Base-by-base conservation (phyloP, 2,888 invertebrate genomes). In the Phanerotoma sp. region DNA sequence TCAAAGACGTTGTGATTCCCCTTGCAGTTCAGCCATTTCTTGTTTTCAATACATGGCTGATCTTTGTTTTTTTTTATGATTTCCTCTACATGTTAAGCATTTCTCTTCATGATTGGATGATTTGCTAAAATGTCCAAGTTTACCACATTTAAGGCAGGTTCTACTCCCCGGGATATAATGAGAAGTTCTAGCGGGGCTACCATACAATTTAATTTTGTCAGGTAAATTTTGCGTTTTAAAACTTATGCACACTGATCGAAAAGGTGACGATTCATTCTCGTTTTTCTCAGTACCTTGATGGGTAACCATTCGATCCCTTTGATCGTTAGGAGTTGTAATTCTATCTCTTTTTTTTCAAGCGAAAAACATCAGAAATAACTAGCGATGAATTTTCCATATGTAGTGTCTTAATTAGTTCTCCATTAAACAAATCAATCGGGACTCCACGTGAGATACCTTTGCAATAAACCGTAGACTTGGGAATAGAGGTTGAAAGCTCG, bases 1-100 rank as follows among this genome's bases (percentile, higher is more conserved):
- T 57, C 53, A 3, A 57, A 44, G 1, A 50, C 49, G 9, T 20
- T 20, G 41, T 57, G 57, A n/a, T 25, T 25, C 6, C 50, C 46
- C 4, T 15, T 7, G 10, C 57, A 51, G 13, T 57, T 54, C 1
- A 57, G 21, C 7, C 54, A 54, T n/a, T 28, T 41, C 6, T 33
- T 28, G 21, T 2, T 6, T 2, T 4, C 3, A 1, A 30, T 18
- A 13, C 54, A 54, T 16, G 3, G 41, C 3, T 38, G 13, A 3
- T 54, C 57, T n/a, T 28, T 15, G 15, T 37, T 32, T 2, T 28
- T n/a, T 4, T 10, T 46, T 41, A 2, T 28, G 7, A 5, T 13
- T n/a, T 3, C n/a, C 13, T 1, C 50, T 50, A 15, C 51, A 57
- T 16, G 33, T 3, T 11, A 57, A 11, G 10, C 54, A 57, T 10